phyloP scores from a whole-genome alignment of 2,113 vertebrate genomes.

The Vidua chalybeata region DNA sequence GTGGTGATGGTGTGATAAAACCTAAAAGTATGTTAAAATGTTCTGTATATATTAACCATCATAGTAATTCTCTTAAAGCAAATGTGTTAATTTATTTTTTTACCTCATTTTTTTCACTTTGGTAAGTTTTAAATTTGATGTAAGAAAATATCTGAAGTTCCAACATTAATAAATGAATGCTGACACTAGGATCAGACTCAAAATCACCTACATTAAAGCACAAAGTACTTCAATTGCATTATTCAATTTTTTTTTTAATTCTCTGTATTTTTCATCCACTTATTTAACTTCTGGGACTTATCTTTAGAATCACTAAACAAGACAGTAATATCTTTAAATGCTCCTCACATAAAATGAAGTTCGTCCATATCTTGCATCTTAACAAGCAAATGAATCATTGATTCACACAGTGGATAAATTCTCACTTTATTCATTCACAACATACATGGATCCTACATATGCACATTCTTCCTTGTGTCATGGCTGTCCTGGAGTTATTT shows the following conservation, averaged over 20 bases:
- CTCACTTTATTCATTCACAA: neutral
- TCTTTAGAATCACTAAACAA: neutral
- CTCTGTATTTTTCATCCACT: neutral
- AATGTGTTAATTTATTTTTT: neutral
- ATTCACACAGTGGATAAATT: neutral
- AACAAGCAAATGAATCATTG: neutral
- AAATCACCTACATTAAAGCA: neutral
- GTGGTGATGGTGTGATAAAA: neutral
- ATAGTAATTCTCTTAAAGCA: neutral
- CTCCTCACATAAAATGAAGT: neutral
- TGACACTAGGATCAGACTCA: neutral
- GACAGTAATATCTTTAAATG: neutral
- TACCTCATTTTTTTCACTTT: neutral
- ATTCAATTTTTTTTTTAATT: neutral
- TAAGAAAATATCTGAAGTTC: neutral
- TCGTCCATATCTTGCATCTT: neutral
- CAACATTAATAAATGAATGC: neutral
- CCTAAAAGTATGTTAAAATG: neutral
- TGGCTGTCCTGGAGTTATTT: neutral
- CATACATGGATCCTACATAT: accelerated
- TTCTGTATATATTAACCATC: neutral
- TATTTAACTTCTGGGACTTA: neutral
- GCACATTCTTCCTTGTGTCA: neutral
- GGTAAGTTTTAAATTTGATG: neutral
- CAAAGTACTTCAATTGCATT: neutral